Percentiles rank a stretch among this genome's conserved stretches.
phyloP scores from a whole-genome alignment of 2,888 invertebrate species.

The Pyrochroa serraticornis region DNA sequence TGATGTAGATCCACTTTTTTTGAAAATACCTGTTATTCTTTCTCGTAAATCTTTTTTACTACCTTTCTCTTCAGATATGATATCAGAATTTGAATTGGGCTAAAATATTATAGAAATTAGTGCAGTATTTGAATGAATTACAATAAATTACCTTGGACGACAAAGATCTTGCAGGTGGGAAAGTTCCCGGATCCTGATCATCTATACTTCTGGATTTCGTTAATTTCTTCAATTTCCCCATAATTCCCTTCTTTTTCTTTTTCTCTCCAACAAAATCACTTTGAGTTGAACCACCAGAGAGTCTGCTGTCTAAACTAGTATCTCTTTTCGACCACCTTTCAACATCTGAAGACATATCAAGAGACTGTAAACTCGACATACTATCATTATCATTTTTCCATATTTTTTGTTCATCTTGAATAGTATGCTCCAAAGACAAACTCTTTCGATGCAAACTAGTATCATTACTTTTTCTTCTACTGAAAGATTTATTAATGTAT shows the following conservation, averaged over 20 bases:
- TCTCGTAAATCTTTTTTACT: constrained; percentile 81
- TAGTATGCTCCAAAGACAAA: constrained; percentile 73
- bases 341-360: constrained; percentile 57
- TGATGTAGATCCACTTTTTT: constrained; percentile 68
- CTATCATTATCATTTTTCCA: constrained; percentile 84
- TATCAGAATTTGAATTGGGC: constrained; percentile 75
- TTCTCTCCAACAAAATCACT: constrained; percentile 79
- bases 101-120: constrained; percentile 43
- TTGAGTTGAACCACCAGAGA: constrained; percentile 85
- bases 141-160: constrained; percentile 61
- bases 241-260: constrained; percentile 79
- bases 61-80: constrained; percentile 65
- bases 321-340: constrained; percentile 71
- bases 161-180: constrained; percentile 52
- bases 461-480: constrained; percentile 39
- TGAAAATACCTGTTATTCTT: constrained; percentile 83
- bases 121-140: background rate
- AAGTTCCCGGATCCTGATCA: constrained; percentile 62
- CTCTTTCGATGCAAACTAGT: constrained; percentile 71
- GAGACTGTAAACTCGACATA: constrained; percentile 80
- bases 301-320: constrained; percentile 79
- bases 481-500: constrained; percentile 31
- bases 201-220: constrained; percentile 86
- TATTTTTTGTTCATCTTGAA: constrained; percentile 67
- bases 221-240: constrained; percentile 83